A percentile compares a stretch with the other conserved stretches of the same genome.
phyloP scores from a whole-genome alignment of 1,140 invertebrate genomes.

The Bradynema listronoti region DNA sequence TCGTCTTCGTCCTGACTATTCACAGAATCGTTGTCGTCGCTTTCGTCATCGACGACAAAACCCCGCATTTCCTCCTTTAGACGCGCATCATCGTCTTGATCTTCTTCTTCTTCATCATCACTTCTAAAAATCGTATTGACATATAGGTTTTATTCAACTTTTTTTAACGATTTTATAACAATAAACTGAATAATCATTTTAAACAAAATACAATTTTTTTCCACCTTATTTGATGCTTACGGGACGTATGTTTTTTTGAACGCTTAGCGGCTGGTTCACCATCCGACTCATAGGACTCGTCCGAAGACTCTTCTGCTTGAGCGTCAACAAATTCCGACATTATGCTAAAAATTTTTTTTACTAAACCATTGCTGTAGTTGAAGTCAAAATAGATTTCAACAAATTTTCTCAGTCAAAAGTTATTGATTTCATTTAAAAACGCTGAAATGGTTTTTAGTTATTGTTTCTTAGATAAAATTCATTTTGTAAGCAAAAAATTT shows the following conservation, averaged over 20 bases:
- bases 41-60: constrained; percentile 50
- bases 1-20: constrained; percentile 43
- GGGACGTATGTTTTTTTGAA: constrained; percentile 38
- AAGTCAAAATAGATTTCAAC: not conserved
- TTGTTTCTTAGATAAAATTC: too few relatives aligned
- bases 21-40: constrained; percentile 50
- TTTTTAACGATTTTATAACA: constrained; percentile 17
- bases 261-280: constrained; percentile 45
- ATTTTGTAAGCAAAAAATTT: too few relatives aligned
- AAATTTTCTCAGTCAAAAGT: not conserved
- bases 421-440: not conserved
- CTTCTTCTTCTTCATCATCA: constrained; percentile 40
- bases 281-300: too few relatives aligned
- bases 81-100: constrained; percentile 19
- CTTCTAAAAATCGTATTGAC: constrained; percentile 30
- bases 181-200: constrained; percentile 12
- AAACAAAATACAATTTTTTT: constrained; percentile 4
- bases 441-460: too few relatives aligned
- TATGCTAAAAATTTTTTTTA: not conserved
- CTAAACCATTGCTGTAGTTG: not conserved
- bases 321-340: constrained; percentile 49
- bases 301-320: constrained; percentile 50
- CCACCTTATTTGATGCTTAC: constrained; percentile 36
- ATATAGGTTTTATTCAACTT: not conserved
- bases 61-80: constrained; percentile 32